Evolutionary conservation across 2,888 invertebrate species (phyloP).

Genomic region (Syrphus vitripennis): DNA sequence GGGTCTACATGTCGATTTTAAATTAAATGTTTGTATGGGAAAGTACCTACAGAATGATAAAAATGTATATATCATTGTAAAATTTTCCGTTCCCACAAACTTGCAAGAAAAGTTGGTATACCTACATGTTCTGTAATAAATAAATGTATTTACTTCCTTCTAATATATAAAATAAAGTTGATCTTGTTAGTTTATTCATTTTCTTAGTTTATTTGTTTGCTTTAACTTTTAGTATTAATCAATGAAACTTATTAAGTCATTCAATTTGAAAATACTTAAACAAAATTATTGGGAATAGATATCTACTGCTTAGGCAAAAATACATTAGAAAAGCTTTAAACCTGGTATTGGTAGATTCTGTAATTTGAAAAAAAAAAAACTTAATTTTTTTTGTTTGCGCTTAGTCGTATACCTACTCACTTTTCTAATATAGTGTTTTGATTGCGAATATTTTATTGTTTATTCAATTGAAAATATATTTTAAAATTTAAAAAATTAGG

Average conservation of each 20-base stretch:
- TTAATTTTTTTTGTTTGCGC: no score
- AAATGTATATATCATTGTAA: neutral
- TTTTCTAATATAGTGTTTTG: no score
- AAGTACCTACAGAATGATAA: neutral
- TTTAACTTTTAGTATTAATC: neutral
- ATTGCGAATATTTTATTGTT: no score
- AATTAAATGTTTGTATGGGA: neutral
- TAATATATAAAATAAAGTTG: constrained; percentile 1
- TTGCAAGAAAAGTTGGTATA: neutral
- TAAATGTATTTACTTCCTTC: neutral
- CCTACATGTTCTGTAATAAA: neutral
- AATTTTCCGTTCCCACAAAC: constrained; percentile 5
- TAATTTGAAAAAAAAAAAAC: no score
- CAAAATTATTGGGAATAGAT: no score
- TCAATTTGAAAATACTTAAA: neutral
- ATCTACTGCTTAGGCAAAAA: no score
- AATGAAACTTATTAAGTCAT: neutral
- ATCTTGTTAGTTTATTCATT: constrained; percentile 11
- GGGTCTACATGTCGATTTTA: neutral
- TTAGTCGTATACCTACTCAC: no score
- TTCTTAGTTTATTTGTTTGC: neutral
- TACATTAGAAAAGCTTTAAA: no score
- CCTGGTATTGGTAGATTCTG: no score
- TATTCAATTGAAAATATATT: no score
- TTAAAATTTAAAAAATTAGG: no score